A percentile compares a stretch with the other conserved stretches of the same genome.
These are phyloP conservation scores for Zosterops hypoxanthus DNA, from an alignment of 2,113 vertebrate genomes.

Conservation along the genomic window DNA sequence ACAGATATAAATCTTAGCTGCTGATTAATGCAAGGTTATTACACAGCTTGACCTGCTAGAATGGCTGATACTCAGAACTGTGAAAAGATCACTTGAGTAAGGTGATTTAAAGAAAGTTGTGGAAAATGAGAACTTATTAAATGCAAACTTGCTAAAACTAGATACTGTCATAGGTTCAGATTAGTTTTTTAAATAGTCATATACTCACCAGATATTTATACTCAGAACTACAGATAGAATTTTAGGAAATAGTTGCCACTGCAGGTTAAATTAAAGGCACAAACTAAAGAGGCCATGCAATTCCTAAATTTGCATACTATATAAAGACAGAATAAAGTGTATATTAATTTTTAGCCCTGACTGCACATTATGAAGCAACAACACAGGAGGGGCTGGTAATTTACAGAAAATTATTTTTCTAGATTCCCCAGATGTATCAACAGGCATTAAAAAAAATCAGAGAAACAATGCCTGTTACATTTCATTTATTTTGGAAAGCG, in stretches of 20 bases:
- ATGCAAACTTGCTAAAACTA: constrained; percentile 74
- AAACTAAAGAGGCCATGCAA: not conserved
- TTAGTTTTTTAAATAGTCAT: not conserved
- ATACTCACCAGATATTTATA: not conserved
- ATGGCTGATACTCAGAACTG: constrained; percentile 73
- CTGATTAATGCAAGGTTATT: constrained; percentile 82
- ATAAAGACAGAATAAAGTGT: not conserved
- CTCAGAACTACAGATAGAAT: not conserved
- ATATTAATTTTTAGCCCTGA: not conserved
- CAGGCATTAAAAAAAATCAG: not conserved
- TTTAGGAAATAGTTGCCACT: not conserved
- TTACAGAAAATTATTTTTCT: not conserved
- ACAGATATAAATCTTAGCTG: constrained; percentile 78
- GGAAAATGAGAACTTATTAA: constrained; percentile 77
- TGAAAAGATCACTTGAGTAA: constrained; percentile 78
- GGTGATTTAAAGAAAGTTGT: constrained; percentile 76
- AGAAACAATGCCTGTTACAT: not conserved
- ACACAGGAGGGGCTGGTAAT: not conserved
- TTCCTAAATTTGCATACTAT: not conserved
- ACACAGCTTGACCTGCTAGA: constrained; percentile 61
- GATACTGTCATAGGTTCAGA: constrained; percentile 48
- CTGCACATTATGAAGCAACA: not conserved
- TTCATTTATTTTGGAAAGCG: not conserved
- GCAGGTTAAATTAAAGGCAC: not conserved
- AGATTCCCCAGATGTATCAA: not conserved